Conservation (phyloP, 2,113 vertebrate genomes). For the Abramis brama region DNA sequence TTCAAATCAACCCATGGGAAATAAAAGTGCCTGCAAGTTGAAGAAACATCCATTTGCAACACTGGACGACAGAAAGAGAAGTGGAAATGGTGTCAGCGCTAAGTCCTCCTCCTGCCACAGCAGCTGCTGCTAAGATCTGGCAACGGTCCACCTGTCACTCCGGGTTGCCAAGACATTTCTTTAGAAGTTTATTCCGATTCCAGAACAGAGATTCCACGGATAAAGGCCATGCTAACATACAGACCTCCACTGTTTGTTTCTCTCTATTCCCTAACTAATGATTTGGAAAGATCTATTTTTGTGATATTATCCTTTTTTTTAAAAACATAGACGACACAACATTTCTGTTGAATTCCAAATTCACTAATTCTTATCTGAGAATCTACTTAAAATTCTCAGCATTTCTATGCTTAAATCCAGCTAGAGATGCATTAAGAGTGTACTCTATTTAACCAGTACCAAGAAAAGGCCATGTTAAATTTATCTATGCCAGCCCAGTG, state of each 20-base stretch:
- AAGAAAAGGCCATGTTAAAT: conserved; percentile 5
- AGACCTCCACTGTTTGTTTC: not conserved
- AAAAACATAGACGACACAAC: not conserved
- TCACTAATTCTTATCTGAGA: not conserved
- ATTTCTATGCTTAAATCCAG: not conserved
- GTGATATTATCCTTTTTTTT: not conserved
- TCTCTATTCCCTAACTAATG: not conserved
- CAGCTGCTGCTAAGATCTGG: conserved; percentile 29
- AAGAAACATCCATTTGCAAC: not conserved
- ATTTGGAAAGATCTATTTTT: not conserved
- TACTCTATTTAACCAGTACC: not conserved
- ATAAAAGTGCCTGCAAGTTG: not conserved
- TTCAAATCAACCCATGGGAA: not conserved
- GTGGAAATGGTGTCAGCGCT: conserved; percentile 18
- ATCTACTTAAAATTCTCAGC: not conserved
- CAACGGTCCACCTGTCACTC: conserved; percentile 10
- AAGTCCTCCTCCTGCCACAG: conserved; percentile 17
- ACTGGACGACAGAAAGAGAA: not conserved
- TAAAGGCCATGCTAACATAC: not conserved
- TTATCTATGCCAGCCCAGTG: not conserved
- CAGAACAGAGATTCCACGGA: not conserved
- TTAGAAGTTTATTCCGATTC: not conserved
- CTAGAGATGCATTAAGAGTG: not conserved
- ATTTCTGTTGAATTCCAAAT: no score
- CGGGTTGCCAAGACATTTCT: conserved; percentile 2